Conservation (phyloP, 2,797 vertebrate genomes). For the Girardinus metallicus region DNA sequence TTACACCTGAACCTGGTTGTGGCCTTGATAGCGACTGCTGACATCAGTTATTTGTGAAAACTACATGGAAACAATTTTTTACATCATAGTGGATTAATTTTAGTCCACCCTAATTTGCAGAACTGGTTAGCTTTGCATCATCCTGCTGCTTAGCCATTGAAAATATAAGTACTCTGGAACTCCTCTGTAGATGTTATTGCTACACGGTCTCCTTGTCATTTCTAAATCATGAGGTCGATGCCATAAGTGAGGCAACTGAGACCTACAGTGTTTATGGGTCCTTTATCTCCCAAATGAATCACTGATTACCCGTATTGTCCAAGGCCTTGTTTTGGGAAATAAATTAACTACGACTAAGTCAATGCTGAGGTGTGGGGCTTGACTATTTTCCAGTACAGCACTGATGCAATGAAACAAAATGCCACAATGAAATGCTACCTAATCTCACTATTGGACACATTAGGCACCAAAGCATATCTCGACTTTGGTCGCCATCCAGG, state of each 20-base stretch:
- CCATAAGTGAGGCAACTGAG: not conserved
- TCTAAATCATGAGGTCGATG: not conserved
- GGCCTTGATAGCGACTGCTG: not conserved
- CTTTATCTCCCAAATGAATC: not conserved
- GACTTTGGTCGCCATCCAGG: slow-evolving; percentile 62
- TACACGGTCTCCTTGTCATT: not conserved
- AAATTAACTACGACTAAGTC: slow-evolving; percentile 25
- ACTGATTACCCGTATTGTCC: slow-evolving; percentile 24
- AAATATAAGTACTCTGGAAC: not conserved
- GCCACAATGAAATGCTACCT: slow-evolving; percentile 52
- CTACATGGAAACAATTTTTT: not conserved
- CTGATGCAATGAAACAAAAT: slow-evolving; percentile 28
- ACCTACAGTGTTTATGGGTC: not conserved
- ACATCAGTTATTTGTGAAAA: not conserved
- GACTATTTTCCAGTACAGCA: slow-evolving; percentile 15
- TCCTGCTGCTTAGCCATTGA: not conserved
- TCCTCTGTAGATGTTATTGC: not conserved
- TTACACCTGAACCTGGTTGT: not conserved
- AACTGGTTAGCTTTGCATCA: not conserved
- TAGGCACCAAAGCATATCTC: slow-evolving; percentile 53
- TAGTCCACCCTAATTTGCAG: not conserved
- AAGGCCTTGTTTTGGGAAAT: slow-evolving; percentile 26
- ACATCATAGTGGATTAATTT: not conserved
- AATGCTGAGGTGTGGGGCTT: slow-evolving; percentile 2
- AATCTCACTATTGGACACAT: slow-evolving; percentile 48